Percentiles rank a stretch among this genome's conserved stretches.
Evolutionary conservation across 2,797 vertebrate species (phyloP).

Genomic region (Liparis tanakae): DNA sequence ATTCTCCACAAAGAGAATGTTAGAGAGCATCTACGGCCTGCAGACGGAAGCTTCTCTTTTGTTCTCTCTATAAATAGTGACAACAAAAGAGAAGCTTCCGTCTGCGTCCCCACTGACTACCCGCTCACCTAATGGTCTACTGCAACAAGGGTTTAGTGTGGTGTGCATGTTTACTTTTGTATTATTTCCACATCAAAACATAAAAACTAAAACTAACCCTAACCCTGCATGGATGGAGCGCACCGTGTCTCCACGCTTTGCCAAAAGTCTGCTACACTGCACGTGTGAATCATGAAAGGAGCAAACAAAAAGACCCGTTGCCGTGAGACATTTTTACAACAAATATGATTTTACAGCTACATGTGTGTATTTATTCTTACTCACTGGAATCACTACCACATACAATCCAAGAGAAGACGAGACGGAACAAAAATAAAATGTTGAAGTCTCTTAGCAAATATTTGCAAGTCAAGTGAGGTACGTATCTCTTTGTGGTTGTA

Average conservation of each 20-base stretch:
- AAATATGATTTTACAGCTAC: constrained; percentile 27
- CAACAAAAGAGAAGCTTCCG: too few relatives aligned
- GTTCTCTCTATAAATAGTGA: constrained; percentile 14
- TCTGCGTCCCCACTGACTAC: constrained; percentile 8
- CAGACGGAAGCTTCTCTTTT: neutral
- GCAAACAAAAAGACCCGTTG: constrained; percentile 28
- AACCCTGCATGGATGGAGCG: neutral
- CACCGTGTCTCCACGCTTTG: neutral
- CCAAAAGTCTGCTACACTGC: constrained; percentile 3
- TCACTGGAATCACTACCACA: constrained; percentile 45
- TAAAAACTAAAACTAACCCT: too few relatives aligned
- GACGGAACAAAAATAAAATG: constrained; percentile 61
- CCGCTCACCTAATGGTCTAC: constrained; percentile 1
- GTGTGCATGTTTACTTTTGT: neutral
- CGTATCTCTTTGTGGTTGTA: constrained; percentile 59
- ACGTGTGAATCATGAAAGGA: constrained; percentile 9
- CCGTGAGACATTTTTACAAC: constrained; percentile 14
- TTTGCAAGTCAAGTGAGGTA: constrained; percentile 75
- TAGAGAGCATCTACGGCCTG: neutral
- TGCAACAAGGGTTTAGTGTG: constrained; percentile 2
- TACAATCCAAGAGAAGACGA: constrained; percentile 49
- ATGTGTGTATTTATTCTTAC: constrained; percentile 35
- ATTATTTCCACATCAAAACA: neutral
- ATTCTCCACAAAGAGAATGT: neutral
- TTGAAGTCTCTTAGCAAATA: constrained; percentile 76